A percentile compares a stretch with the other conserved stretches of the same genome.
phyloP scores from a whole-genome alignment of 1,140 invertebrate genomes.

The Teleogryllus occipitalis region DNA sequence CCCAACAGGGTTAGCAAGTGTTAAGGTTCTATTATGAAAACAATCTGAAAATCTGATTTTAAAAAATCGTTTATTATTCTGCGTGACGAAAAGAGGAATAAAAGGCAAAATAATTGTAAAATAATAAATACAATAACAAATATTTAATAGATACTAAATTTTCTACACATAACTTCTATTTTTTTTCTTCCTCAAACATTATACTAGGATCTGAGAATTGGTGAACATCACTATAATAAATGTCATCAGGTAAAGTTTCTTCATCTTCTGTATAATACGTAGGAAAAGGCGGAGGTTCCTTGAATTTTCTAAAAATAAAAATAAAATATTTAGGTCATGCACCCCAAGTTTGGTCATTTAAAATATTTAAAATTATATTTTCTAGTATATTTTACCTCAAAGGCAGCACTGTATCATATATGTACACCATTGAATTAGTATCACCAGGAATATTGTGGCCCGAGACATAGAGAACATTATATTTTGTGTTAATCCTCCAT shows the following conservation, averaged over 20 bases:
- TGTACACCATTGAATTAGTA: conserved; percentile 66
- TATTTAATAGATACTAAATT: no score
- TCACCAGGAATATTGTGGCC: conserved; percentile 75
- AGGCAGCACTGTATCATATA: conserved; percentile 72
- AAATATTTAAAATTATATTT: background rate
- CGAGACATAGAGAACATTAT: conserved; percentile 83
- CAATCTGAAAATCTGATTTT: no score
- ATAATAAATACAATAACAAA: no score
- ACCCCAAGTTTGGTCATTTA: background rate
- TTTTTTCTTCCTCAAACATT: conserved; percentile 43
- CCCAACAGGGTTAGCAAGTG: no score
- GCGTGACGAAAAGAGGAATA: no score
- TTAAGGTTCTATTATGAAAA: no score
- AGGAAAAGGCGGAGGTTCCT: conserved; percentile 65
- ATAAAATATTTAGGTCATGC: background rate
- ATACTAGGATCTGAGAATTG: conserved; percentile 59
- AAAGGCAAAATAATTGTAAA: no score
- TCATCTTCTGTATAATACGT: conserved; percentile 57
- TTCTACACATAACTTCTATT: background rate
- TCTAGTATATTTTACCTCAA: conserved; percentile 33
- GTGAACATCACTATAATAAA: conserved; percentile 63
- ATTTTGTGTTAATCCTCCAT: conserved; percentile 84
- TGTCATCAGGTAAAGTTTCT: conserved; percentile 55
- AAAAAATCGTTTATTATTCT: no score
- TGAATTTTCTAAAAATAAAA: conserved; percentile 35